phyloP scores from a whole-genome alignment of 2,797 vertebrate species.

The Tarsius wallacei region DNA sequence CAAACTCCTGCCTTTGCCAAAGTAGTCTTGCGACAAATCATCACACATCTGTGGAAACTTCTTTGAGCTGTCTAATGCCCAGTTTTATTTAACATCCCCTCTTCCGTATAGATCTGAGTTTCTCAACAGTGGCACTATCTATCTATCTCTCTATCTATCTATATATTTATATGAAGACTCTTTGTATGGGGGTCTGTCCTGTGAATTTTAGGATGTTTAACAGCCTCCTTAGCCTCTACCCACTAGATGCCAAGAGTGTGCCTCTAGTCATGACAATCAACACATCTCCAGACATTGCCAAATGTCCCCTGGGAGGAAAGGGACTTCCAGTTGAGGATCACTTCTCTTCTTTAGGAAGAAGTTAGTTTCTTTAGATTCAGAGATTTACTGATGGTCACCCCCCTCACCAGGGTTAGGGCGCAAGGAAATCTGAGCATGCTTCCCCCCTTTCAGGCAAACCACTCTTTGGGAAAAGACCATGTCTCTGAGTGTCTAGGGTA shows the following conservation, averaged over 20 bases:
- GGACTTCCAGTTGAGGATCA: neutral
- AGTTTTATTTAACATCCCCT: neutral
- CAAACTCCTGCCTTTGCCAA: neutral
- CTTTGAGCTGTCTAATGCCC: neutral
- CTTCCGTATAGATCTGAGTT: neutral
- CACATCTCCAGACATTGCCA: neutral
- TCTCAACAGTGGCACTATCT: neutral
- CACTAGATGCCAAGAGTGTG: neutral
- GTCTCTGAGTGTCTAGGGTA: neutral
- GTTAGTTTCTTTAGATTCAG: neutral
- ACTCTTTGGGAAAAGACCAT: neutral
- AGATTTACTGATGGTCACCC: neutral
- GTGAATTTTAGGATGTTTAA: neutral
- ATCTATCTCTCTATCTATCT: no score
- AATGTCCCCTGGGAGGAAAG: neutral
- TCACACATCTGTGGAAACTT: neutral
- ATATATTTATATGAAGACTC: neutral
- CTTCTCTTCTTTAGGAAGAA: neutral
- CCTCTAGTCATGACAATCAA: neutral
- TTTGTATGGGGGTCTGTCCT: neutral
- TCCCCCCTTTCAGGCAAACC: no score
- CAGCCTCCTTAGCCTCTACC: neutral
- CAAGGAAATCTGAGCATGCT: neutral
- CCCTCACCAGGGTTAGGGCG: neutral
- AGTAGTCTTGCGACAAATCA: neutral